These are phyloP conservation scores for Alexandromys fortis DNA, from an alignment of 2,113 vertebrate genomes.

Conservation along the genomic window DNA sequence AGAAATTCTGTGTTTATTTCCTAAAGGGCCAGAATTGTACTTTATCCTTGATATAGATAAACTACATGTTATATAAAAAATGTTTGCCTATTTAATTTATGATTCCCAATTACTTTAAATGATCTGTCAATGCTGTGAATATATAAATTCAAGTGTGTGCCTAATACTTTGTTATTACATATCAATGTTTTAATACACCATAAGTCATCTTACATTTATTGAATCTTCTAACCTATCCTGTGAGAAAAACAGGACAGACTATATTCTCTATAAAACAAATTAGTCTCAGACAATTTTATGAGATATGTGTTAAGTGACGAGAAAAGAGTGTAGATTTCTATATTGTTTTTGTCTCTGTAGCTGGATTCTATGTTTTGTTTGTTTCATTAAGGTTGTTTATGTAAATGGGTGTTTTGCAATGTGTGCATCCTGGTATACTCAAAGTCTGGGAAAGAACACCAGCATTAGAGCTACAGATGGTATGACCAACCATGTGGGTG, in stretches of 20 bases:
- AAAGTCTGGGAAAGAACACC: neutral
- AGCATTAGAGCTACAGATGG: neutral
- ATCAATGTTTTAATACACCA: neutral
- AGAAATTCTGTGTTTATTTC: neutral
- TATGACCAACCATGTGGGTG: neutral
- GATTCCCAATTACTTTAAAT: constrained; percentile 1
- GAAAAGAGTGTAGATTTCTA: neutral
- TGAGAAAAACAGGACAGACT: neutral
- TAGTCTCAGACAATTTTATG: neutral
- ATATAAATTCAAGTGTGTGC: neutral
- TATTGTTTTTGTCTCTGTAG: neutral
- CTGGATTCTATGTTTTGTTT: neutral
- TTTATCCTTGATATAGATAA: constrained; percentile 8
- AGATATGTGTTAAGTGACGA: neutral
- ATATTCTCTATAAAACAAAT: neutral
- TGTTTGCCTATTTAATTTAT: neutral
- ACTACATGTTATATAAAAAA: neutral
- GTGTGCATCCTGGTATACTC: neutral
- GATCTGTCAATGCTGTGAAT: neutral
- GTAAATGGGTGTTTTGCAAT: neutral
- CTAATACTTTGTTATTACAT: neutral
- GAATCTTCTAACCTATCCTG: neutral
- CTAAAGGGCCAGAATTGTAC: neutral
- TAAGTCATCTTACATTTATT: neutral
- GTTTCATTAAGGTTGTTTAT: neutral